These are phyloP conservation scores for Macroteleia sp. DNA, from an alignment of 2,888 invertebrate genomes.

Conservation along the genomic window DNA sequence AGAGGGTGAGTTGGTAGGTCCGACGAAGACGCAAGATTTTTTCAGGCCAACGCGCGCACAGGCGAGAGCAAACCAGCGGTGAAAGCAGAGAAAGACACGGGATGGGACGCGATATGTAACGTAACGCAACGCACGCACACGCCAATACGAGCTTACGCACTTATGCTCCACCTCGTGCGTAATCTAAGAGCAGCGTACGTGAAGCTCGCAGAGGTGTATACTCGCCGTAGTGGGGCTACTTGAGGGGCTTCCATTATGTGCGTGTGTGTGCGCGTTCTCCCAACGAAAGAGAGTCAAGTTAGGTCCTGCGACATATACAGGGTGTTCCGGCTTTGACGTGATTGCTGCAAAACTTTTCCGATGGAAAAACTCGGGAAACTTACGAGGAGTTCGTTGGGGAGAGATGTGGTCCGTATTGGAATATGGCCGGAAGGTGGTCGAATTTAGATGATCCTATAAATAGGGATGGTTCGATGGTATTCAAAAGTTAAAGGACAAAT, in stretches of 20 bases:
- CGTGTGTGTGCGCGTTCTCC: conserved; percentile 78
- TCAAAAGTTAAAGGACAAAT: too few species aligned
- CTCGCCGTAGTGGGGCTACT: conserved; percentile 73
- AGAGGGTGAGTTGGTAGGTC: background rate
- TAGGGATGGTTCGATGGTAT: too few species aligned
- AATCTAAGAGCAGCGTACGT: conserved; percentile 65
- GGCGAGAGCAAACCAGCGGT: too few species aligned
- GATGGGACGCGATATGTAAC: conserved; percentile 30
- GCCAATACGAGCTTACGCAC: conserved; percentile 58
- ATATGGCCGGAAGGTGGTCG: too few species aligned
- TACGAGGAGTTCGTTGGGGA: too few species aligned
- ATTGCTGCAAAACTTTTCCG: too few species aligned
- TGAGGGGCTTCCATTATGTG: conserved; percentile 83
- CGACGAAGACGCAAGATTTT: conserved; percentile 44
- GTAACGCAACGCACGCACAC: conserved; percentile 51
- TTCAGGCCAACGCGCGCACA: conserved; percentile 59
- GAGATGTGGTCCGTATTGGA: too few species aligned
- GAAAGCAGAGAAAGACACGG: too few species aligned
- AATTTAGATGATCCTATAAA: too few species aligned
- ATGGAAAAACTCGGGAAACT: too few species aligned
- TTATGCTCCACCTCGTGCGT: conserved; percentile 65
- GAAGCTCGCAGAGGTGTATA: conserved; percentile 59
- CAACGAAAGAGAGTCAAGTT: conserved; percentile 65
- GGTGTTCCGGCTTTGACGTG: conserved; percentile 27
- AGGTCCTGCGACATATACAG: conserved; percentile 61